These are phyloP conservation scores for Tethea ocularis DNA, from an alignment of 2,888 invertebrate species.

Conservation along the genomic window DNA sequence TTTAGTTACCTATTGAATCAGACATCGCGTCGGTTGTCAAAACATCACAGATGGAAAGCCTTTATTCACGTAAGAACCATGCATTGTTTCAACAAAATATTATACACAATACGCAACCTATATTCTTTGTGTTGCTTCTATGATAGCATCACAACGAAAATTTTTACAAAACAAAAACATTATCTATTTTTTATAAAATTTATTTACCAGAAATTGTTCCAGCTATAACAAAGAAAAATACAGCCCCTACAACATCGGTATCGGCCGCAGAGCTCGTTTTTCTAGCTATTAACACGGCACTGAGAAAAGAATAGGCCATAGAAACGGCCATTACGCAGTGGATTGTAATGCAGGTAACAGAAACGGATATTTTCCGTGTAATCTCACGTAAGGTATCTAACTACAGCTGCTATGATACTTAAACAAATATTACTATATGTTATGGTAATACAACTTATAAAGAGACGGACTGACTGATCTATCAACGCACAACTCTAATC, in stretches of 20 bases:
- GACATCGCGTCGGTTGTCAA: no score
- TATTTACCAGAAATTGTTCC: constrained; percentile 14
- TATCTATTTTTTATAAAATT: constrained; percentile 8
- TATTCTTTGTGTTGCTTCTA: constrained; percentile 1
- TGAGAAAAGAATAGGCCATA: constrained; percentile 38
- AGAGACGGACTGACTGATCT: no score
- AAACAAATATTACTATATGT: no score
- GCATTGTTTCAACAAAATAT: neutral
- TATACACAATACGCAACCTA: neutral
- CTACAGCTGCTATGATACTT: constrained; percentile 13
- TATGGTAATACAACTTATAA: no score
- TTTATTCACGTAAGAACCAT: neutral
- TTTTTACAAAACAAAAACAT: constrained; percentile 1
- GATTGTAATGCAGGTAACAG: constrained; percentile 18
- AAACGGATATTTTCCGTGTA: constrained; percentile 18
- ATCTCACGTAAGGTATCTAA: constrained; percentile 23
- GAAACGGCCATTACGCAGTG: constrained; percentile 21
- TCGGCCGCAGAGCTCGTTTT: constrained; percentile 23
- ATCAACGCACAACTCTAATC: no score
- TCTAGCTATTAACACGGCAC: constrained; percentile 31
- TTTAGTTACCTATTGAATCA: no score
- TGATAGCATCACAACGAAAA: neutral
- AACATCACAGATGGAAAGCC: neutral
- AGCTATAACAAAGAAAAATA: constrained; percentile 9
- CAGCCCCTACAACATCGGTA: constrained; percentile 11